Evolutionary conservation across 2,113 vertebrate species (phyloP).

Genomic region (Puma concolor): DNA sequence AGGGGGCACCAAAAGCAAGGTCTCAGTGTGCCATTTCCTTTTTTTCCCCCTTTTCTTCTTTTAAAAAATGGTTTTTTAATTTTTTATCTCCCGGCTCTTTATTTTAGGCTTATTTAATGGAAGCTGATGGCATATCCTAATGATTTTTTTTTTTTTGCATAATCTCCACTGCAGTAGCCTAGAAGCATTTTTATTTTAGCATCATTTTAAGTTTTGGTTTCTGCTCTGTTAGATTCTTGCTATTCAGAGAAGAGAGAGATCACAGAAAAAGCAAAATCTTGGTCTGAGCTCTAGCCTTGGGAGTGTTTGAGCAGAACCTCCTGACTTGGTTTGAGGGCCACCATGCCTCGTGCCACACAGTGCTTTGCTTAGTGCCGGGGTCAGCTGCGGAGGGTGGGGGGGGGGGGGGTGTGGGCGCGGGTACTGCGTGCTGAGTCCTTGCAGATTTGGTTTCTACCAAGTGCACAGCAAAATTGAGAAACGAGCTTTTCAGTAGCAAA

Average conservation of each 20-base stretch:
- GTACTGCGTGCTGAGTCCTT: not conserved
- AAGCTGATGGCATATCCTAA: conserved; percentile 48
- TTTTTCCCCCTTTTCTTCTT: not conserved
- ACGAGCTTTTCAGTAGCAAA: conserved; percentile 52
- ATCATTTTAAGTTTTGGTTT: conserved; percentile 45
- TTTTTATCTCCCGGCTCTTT: conserved; percentile 29
- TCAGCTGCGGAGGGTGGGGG: not conserved
- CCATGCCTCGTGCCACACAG: fast-evolving
- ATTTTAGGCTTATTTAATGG: conserved; percentile 62
- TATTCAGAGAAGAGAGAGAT: not conserved
- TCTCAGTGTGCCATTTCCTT: not conserved
- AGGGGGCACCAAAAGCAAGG: conserved; percentile 54
- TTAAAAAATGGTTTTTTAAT: not conserved
- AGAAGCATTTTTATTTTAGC: conserved; percentile 56
- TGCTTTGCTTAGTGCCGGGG: not conserved
- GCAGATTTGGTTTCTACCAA: not conserved
- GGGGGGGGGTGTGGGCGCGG: not conserved
- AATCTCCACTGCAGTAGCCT: conserved; percentile 47
- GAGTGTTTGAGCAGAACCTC: not conserved
- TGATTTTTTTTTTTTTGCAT: conserved; percentile 37
- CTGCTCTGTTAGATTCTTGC: conserved; percentile 19
- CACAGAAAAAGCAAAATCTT: not conserved
- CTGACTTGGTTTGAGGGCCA: not conserved
- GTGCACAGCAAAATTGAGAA: conserved; percentile 50
- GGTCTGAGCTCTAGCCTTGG: not conserved